Percentiles rank a stretch among this genome's conserved stretches.
Evolutionary conservation across 2,113 vertebrate genomes (phyloP).

Genomic region (Panthera tigris): DNA sequence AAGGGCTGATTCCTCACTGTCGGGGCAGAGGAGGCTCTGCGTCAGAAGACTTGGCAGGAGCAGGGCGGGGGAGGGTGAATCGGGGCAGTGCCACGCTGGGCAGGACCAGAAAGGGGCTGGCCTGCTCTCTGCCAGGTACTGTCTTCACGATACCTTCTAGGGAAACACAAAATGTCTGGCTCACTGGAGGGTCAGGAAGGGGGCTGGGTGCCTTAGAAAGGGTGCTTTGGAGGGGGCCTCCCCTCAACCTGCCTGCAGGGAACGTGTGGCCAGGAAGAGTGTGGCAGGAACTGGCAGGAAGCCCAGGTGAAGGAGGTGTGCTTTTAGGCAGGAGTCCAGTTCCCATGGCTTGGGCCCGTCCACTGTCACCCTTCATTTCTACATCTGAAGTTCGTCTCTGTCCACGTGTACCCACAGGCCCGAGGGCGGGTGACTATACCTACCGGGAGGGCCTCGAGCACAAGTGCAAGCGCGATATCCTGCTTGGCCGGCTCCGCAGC

Average conservation of each 20-base stretch:
- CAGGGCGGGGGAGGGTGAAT: neutral
- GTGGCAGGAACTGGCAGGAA: neutral
- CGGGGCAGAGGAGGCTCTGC: neutral
- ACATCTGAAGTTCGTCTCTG: neutral
- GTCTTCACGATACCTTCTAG: neutral
- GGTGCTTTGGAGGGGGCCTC: neutral
- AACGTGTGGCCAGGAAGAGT: neutral
- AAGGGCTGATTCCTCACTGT: neutral
- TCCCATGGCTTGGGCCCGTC: neutral
- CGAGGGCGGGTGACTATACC: slow-evolving; percentile 88
- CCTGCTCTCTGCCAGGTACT: too few relatives aligned
- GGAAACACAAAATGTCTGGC: neutral
- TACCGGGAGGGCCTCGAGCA: slow-evolving; percentile 92
- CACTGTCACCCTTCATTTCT: neutral
- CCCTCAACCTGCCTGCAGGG: neutral
- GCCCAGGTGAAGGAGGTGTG: neutral
- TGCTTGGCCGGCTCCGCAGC: slow-evolving; percentile 89
- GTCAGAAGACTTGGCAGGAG: neutral
- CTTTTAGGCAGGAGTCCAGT: neutral
- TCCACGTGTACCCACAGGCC: slow-evolving; percentile 81
- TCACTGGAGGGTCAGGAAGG: neutral
- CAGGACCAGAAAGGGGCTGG: neutral
- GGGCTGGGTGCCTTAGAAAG: too few relatives aligned
- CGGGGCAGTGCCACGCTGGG: rapidly evolving
- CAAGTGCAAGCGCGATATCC: slow-evolving; percentile 89